A percentile compares a stretch with the other conserved stretches of the same genome.
phyloP scores from a whole-genome alignment of 2,797 vertebrate species.

The Brachyalestes nurse region DNA sequence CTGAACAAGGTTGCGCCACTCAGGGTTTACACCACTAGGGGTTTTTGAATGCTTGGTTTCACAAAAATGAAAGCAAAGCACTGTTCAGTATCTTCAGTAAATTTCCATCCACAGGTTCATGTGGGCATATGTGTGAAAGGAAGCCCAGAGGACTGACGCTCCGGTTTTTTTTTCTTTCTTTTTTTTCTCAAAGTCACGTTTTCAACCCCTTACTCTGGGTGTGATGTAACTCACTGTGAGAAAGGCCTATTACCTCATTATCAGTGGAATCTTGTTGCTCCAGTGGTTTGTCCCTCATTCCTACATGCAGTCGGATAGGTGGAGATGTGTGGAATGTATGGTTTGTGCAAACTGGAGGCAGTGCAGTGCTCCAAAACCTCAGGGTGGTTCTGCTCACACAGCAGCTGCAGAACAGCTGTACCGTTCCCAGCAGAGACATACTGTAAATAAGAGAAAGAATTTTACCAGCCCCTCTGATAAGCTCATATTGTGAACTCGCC shows the following conservation, averaged over 20 bases:
- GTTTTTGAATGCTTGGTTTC: not conserved
- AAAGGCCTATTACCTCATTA: slow-evolving; percentile 27
- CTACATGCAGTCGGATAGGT: slow-evolving; percentile 24
- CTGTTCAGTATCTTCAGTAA: not conserved
- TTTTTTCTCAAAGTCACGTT: not conserved
- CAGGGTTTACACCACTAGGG: not conserved
- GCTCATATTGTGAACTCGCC: slow-evolving; percentile 29
- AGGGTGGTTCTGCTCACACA: slow-evolving; percentile 60
- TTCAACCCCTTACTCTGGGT: slow-evolving; percentile 16
- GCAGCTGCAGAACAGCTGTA: slow-evolving; percentile 72
- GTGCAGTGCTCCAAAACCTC: slow-evolving; percentile 38
- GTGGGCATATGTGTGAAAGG: slow-evolving; percentile 13
- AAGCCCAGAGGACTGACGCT: not conserved
- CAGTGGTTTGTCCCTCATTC: slow-evolving; percentile 20
- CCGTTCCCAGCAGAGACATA: slow-evolving; percentile 59
- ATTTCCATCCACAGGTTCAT: not conserved
- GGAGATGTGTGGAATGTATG: slow-evolving; percentile 24
- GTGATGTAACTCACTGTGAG: slow-evolving; percentile 8
- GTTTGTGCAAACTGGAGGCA: slow-evolving; percentile 21
- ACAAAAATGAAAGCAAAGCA: not conserved
- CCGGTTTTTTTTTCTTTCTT: not conserved
- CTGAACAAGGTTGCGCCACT: too few species aligned
- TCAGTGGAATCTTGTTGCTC: slow-evolving; percentile 29
- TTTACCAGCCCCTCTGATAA: slow-evolving; percentile 30
- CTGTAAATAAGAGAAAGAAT: slow-evolving; percentile 38